phyloP scores from a whole-genome alignment of 2,888 invertebrate genomes.

The Drosophila gaucha region DNA sequence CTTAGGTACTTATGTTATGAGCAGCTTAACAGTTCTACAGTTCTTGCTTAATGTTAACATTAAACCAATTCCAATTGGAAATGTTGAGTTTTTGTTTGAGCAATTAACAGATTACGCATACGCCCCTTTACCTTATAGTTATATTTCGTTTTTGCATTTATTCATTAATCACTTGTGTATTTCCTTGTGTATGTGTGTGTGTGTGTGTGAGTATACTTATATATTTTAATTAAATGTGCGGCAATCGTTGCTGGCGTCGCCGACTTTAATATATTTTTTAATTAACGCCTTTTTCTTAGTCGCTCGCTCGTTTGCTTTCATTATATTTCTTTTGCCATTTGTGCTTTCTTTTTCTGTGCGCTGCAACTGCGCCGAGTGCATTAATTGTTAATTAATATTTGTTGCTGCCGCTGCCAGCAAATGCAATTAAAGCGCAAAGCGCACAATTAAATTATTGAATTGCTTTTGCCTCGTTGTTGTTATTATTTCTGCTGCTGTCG shows the following conservation, averaged over 20 bases:
- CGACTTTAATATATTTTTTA: conserved; percentile 68
- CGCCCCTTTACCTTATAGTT: background rate
- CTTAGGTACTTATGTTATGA: no score
- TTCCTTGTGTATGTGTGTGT: conserved; percentile 3
- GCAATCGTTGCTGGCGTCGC: conserved; percentile 38
- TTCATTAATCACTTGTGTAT: background rate
- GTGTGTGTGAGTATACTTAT: background rate
- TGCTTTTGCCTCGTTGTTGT: conserved; percentile 27
- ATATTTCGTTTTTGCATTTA: background rate
- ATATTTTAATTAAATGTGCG: conserved; percentile 22
- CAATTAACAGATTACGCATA: conserved; percentile 16
- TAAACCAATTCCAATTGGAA: background rate
- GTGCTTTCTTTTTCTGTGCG: conserved; percentile 18
- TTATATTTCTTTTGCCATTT: conserved; percentile 23
- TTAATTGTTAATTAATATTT: conserved; percentile 71
- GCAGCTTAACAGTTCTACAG: background rate
- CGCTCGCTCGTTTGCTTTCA: conserved; percentile 50
- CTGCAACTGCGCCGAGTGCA: conserved; percentile 43
- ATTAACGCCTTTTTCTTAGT: conserved; percentile 71
- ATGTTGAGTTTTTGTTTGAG: background rate
- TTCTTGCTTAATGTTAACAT: background rate
- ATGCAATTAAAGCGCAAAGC: conserved; percentile 61
- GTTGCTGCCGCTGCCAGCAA: conserved; percentile 45
- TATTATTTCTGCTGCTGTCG: background rate
- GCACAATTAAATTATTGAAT: conserved; percentile 59